These are phyloP conservation scores for Holacanthella duospinosa DNA, from an alignment of 2,888 invertebrate species.

Conservation along the genomic window DNA sequence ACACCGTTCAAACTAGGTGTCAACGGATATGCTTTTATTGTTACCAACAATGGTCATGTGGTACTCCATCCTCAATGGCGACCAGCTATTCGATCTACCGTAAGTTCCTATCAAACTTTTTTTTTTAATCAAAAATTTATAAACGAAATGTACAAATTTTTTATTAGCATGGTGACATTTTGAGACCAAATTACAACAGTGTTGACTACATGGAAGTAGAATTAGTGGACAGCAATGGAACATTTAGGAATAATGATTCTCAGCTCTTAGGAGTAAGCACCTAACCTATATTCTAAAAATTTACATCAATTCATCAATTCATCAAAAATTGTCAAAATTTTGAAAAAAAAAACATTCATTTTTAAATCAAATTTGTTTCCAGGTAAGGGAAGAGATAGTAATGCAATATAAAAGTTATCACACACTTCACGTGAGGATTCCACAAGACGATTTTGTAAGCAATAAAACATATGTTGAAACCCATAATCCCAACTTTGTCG, in stretches of 20 bases:
- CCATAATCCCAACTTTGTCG: too few relatives aligned
- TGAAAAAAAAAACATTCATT: background rate
- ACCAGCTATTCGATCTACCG: conserved; percentile 47
- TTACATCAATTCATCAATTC: too few relatives aligned
- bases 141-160: background rate
- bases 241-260: conserved; percentile 64
- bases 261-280: conserved; percentile 59
- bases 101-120: background rate
- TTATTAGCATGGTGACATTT: conserved; percentile 54
- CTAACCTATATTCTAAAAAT: too few relatives aligned
- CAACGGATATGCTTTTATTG: conserved; percentile 89
- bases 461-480: background rate
- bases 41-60: conserved; percentile 92
- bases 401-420: conserved; percentile 81
- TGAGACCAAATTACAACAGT: conserved; percentile 92
- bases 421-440: conserved; percentile 70
- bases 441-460: conserved; percentile 79
- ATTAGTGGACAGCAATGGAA: conserved; percentile 64
- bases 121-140: background rate
- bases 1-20: conserved; percentile 89
- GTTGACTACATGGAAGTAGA: conserved; percentile 94
- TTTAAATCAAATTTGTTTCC: conserved; percentile 25
- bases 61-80: conserved; percentile 89
- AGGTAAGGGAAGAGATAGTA: conserved; percentile 85
- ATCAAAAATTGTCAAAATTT: too few relatives aligned